Evolutionary conservation across 2,113 vertebrate species (phyloP).

Genomic region (Heptranchias perlo): DNA sequence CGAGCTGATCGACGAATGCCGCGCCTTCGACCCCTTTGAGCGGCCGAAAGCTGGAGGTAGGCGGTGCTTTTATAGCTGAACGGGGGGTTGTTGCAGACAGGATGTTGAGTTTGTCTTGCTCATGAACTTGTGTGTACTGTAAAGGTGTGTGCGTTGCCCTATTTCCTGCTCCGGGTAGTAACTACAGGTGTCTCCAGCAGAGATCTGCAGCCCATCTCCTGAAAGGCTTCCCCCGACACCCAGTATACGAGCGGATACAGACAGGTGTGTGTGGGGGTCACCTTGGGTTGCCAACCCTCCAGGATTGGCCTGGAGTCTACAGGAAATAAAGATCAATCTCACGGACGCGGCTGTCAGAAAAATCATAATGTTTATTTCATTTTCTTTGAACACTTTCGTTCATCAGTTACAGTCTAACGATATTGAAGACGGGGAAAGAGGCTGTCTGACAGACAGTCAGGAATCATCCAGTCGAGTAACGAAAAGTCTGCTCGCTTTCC

Average conservation of each 20-base stretch:
- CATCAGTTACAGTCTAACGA: not conserved
- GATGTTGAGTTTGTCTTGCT: not conserved
- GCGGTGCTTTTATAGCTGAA: not conserved
- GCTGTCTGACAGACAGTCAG: not conserved
- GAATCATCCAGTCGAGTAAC: not conserved
- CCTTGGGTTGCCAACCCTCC: not conserved
- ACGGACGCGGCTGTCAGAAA: not conserved
- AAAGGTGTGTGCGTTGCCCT: not conserved
- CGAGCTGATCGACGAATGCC: slow-evolving; percentile 58
- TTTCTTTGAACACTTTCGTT: not conserved
- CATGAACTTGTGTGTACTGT: not conserved
- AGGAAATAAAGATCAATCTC: not conserved
- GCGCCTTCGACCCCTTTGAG: slow-evolving; percentile 52
- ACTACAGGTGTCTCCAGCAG: not conserved
- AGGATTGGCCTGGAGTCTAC: no score
- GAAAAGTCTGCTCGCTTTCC: not conserved
- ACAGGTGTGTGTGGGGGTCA: not conserved
- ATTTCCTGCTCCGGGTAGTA: no score
- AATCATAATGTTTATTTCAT: not conserved
- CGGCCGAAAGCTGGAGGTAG: slow-evolving; percentile 69
- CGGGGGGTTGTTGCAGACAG: not conserved
- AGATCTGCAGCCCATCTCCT: not conserved
- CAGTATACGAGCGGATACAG: not conserved
- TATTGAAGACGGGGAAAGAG: not conserved
- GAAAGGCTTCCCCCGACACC: not conserved